Evolutionary conservation across 2,888 invertebrate genomes (phyloP).

Genomic region (Drosophila parthenogenetica): DNA sequence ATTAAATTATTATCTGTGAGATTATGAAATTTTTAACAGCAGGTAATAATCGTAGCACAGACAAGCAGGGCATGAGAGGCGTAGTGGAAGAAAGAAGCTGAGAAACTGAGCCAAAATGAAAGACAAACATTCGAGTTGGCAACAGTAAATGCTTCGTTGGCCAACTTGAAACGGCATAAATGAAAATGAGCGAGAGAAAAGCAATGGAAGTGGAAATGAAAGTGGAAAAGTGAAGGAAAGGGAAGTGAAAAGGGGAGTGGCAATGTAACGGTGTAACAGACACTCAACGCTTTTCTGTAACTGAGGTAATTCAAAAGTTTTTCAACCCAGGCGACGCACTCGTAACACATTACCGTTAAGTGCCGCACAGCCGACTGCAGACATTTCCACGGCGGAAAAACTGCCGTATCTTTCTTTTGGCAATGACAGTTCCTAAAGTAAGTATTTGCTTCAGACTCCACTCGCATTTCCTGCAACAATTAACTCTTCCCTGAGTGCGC

Average conservation of each 20-base stretch:
- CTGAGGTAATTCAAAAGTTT: slow-evolving; percentile 81
- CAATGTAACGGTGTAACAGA: slow-evolving; percentile 65
- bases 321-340: slow-evolving; percentile 60
- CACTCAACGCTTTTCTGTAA: slow-evolving; percentile 43
- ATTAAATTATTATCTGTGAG: slow-evolving; percentile 81
- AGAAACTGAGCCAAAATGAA: slow-evolving; percentile 54
- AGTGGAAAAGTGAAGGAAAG: background rate
- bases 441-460: slow-evolving; percentile 66
- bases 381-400: slow-evolving; percentile 24
- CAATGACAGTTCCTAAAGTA: slow-evolving; percentile 63
- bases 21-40: slow-evolving; percentile 80
- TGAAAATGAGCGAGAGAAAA: slow-evolving; percentile 43
- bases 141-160: slow-evolving; percentile 65
- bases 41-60: slow-evolving; percentile 80
- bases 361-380: slow-evolving; percentile 44
- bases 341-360: slow-evolving; percentile 69
- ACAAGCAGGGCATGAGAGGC: slow-evolving; percentile 14
- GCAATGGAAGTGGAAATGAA: background rate
- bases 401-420: slow-evolving; percentile 51
- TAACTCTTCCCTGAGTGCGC: slow-evolving; percentile 54
- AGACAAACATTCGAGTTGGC: slow-evolving; percentile 67
- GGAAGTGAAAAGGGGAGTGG: background rate
- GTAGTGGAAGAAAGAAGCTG: background rate
- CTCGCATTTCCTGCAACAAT: slow-evolving; percentile 62
- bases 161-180: slow-evolving; percentile 81